Conservation (phyloP, 2,113 vertebrate species). For the Phyllostomus discolor region DNA sequence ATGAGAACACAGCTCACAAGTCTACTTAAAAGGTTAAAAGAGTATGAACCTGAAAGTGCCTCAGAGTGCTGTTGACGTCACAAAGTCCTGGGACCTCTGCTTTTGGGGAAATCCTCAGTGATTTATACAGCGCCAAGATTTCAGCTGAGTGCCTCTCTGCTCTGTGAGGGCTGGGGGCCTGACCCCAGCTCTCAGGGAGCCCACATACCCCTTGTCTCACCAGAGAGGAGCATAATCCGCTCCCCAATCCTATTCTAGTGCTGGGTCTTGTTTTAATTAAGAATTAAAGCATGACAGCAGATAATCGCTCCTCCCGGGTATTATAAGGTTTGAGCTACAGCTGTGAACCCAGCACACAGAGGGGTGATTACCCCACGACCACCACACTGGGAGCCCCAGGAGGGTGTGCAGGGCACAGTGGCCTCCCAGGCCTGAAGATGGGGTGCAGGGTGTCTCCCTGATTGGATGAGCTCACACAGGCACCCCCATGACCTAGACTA, state of each 20-base stretch:
- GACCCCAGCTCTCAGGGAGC: slow-evolving; percentile 46
- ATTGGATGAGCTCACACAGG: not conserved
- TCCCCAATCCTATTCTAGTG: slow-evolving; percentile 63
- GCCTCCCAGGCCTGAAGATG: not conserved
- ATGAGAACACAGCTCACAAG: slow-evolving; percentile 26
- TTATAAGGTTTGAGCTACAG: slow-evolving; percentile 68
- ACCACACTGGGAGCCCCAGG: not conserved
- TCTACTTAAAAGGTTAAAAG: slow-evolving; percentile 35
- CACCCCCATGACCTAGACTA: too few species aligned
- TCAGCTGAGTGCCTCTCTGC: not conserved
- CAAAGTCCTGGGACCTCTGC: not conserved
- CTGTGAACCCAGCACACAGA: slow-evolving; percentile 57
- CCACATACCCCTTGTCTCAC: slow-evolving; percentile 22
- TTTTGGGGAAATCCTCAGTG: not conserved
- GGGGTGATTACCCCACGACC: slow-evolving; percentile 67
- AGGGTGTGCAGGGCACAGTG: not conserved
- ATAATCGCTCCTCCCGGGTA: slow-evolving; percentile 75
- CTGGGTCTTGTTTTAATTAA: slow-evolving; percentile 79
- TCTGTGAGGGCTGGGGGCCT: not conserved
- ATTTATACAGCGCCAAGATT: not conserved
- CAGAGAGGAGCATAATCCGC: slow-evolving; percentile 66
- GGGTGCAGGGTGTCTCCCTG: not conserved
- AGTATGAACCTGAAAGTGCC: not conserved
- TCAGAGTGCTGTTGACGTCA: not conserved
- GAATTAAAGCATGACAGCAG: slow-evolving; percentile 75